Evolutionary conservation across 2,888 invertebrate genomes (phyloP).

Genomic region (Anticlea derivata): DNA sequence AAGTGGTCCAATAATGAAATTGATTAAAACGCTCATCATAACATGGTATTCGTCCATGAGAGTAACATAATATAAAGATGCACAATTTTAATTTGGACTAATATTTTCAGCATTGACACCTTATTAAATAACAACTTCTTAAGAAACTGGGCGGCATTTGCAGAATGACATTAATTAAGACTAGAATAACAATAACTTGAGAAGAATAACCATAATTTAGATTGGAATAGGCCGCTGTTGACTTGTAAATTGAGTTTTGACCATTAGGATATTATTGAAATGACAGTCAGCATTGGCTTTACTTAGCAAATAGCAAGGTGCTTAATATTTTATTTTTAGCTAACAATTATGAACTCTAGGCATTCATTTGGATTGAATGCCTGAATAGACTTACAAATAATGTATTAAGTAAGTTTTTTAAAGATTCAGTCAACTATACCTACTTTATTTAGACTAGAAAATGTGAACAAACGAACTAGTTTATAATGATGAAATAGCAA

Average conservation of each 20-base stretch:
- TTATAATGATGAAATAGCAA: too few species aligned
- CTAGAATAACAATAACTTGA: neutral
- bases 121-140: conserved; percentile 15
- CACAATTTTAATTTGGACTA: conserved; percentile 8
- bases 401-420: neutral
- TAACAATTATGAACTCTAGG: too few species aligned
- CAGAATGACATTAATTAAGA: conserved; percentile 2
- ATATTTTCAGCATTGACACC: conserved; percentile 7
- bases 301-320: neutral
- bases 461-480: too few species aligned
- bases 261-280: conserved; percentile 3
- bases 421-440: too few species aligned
- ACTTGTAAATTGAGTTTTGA: conserved; percentile 9
- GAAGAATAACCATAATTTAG: conserved; percentile 2
- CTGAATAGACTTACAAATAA: too few species aligned
- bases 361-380: too few species aligned
- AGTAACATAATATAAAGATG: neutral
- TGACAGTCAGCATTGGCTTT: conserved; percentile 6
- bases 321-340: neutral
- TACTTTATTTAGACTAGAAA: too few species aligned
- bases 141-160: conserved; percentile 13
- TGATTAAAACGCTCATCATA: neutral
- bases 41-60: neutral
- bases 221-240: conserved; percentile 3
- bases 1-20: neutral